Percentiles rank a stretch among this genome's conserved stretches.
phyloP scores from a whole-genome alignment of 1,140 invertebrate species.

The Polypedilum pembai region DNA sequence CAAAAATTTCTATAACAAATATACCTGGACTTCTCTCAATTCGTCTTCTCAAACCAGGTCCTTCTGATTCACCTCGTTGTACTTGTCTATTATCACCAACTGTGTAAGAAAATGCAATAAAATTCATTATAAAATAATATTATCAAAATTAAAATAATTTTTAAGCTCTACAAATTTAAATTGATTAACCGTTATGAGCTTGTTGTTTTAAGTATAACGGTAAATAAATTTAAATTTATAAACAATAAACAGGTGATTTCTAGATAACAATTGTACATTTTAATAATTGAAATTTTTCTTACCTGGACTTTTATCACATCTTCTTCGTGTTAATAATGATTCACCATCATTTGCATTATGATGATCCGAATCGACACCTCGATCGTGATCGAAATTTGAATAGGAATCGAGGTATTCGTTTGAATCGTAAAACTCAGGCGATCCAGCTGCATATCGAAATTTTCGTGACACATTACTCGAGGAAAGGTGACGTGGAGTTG shows the following conservation, averaged over 20 bases:
- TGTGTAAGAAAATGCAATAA: not conserved
- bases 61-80: not conserved
- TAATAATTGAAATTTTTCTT: slow-evolving; percentile 21
- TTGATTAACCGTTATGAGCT: not conserved
- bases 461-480: not conserved
- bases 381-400: slow-evolving; percentile 10
- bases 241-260: no score
- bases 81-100: not conserved
- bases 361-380: not conserved
- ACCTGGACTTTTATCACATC: slow-evolving; percentile 40
- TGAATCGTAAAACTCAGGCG: slow-evolving; percentile 13
- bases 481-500: not conserved
- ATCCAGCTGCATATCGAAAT: not conserved
- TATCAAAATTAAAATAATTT: not conserved
- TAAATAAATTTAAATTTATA: no score
- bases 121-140: no score
- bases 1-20: not conserved
- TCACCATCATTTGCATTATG: not conserved
- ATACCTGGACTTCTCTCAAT: not conserved
- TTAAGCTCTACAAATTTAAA: not conserved
- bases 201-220: not conserved
- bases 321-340: not conserved
- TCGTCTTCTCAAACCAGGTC: not conserved
- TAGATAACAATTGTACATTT: no score
- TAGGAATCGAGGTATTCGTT: slow-evolving; percentile 20